Conservation (phyloP, 37 sponge, comb jelly and placozoan species). For the Geodia barretti region DNA sequence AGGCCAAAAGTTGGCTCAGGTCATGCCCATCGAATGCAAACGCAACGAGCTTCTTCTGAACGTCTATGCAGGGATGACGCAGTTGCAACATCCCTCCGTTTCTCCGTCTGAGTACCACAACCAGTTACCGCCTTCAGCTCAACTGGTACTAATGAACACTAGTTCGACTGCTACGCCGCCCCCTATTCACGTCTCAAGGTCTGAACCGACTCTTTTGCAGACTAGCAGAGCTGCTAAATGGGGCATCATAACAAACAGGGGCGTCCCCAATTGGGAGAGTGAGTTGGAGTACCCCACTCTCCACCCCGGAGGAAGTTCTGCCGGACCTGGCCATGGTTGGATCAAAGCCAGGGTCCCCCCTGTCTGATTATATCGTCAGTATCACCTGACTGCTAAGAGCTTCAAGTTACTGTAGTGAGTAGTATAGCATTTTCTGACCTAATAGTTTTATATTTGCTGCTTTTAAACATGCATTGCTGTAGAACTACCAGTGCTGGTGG, state of each 20-base stretch:
- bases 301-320: too few species aligned
- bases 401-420: too few species aligned
- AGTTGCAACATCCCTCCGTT: too few species aligned
- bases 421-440: not conserved
- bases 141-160: too few species aligned
- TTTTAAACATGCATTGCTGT: too few species aligned
- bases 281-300: not conserved
- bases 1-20: conserved; percentile 30
- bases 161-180: too few species aligned
- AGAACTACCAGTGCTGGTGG: too few species aligned
- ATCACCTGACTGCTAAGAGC: not conserved
- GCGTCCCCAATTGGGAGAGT: not conserved
- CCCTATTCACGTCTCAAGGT: too few species aligned
- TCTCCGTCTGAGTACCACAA: too few species aligned
- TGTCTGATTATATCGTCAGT: not conserved
- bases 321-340: too few species aligned
- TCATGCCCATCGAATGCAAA: conserved; percentile 18
- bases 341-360: not conserved
- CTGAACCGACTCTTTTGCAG: not conserved
- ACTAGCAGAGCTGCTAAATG: not conserved
- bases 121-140: too few species aligned
- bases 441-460: not conserved
- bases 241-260: not conserved
- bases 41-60: conserved; percentile 5
- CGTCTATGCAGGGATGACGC: too few species aligned